Percentiles rank a stretch among this genome's conserved stretches.
These are phyloP conservation scores for Lacerta viridis DNA, from an alignment of 2,797 vertebrate species.

Conservation along the genomic window DNA sequence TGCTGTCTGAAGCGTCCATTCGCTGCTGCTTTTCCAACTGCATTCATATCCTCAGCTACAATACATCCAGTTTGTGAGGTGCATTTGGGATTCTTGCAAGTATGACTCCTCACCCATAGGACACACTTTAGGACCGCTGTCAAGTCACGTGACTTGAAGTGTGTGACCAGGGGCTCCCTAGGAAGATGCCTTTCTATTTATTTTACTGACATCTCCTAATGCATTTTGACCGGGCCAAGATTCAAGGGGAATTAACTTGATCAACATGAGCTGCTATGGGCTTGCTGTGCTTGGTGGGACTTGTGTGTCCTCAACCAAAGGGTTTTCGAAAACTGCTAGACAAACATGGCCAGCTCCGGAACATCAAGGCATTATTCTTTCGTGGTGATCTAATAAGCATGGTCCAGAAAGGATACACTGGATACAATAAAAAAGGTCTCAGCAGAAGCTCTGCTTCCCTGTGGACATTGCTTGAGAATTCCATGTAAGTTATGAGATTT, in stretches of 20 bases:
- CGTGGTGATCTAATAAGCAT: neutral
- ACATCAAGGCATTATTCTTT: neutral
- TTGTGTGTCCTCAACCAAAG: neutral
- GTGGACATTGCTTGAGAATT: too few species aligned
- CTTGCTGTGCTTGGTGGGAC: neutral
- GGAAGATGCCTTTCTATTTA: too few species aligned
- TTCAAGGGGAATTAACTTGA: too few species aligned
- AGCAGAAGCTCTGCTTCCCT: too few species aligned
- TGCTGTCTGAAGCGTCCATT: neutral
- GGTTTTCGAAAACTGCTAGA: neutral
- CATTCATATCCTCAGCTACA: neutral
- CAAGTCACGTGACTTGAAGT: neutral
- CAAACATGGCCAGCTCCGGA: neutral
- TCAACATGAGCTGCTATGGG: neutral
- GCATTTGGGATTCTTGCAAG: neutral
- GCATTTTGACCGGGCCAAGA: neutral
- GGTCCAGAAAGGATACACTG: neutral
- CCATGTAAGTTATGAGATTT: neutral
- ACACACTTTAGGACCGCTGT: neutral
- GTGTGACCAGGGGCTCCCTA: neutral
- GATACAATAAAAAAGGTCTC: too few species aligned
- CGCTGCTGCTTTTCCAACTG: neutral
- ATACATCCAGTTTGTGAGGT: fast-evolving
- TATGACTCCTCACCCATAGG: neutral
- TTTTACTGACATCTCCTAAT: neutral